Conservation (phyloP, 2,113 vertebrate species). For the Actinemys pallida region DNA sequence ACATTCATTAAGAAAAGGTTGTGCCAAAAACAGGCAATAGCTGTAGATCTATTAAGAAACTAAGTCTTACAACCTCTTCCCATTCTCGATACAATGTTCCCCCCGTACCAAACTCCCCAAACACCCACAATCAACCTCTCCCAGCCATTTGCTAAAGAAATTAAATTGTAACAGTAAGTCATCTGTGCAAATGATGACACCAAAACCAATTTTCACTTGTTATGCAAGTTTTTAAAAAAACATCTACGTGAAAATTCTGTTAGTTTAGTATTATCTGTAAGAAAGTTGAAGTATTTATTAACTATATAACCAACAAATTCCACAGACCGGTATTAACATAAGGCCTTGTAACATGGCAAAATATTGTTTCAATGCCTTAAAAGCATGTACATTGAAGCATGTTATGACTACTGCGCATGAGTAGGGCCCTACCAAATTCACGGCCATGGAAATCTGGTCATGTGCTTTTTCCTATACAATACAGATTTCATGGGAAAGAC, state of each 20-base stretch:
- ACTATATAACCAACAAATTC: background rate
- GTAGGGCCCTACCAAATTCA: background rate
- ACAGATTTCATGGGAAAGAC: no score
- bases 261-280: background rate
- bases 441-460: no score
- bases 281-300: background rate
- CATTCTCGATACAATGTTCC: background rate
- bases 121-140: background rate
- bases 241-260: background rate
- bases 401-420: background rate
- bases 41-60: background rate
- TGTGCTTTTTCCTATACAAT: no score
- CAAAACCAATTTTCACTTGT: background rate
- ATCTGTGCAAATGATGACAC: background rate
- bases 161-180: background rate
- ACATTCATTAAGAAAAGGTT: background rate
- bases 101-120: background rate
- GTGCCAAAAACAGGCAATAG: background rate
- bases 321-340: background rate
- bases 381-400: background rate
- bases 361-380: background rate
- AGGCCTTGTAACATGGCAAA: background rate
- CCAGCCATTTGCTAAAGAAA: background rate
- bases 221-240: background rate
- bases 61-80: background rate